Percentiles rank a stretch among this genome's conserved stretches.
Evolutionary conservation across 2,888 invertebrate species (phyloP).

Genomic region (Frankliniella fusca): DNA sequence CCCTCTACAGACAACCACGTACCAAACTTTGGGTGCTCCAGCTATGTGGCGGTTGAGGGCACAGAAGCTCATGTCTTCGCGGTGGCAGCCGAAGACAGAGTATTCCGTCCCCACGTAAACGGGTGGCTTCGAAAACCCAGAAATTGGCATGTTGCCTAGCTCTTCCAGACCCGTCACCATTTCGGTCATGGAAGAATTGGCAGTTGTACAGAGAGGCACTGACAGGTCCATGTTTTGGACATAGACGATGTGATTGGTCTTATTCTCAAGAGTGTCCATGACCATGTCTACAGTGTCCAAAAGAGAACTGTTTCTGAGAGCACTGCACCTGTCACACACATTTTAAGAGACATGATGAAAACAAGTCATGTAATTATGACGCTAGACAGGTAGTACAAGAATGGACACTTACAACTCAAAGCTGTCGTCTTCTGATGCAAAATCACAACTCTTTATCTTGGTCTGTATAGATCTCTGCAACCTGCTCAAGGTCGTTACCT

Average conservation of each 20-base stretch:
- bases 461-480: neutral
- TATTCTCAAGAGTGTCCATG: neutral
- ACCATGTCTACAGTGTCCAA: neutral
- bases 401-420: neutral
- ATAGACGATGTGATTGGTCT: neutral
- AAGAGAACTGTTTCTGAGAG: neutral
- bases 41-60: neutral
- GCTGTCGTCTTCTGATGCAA: neutral
- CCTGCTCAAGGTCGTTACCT: neutral
- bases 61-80: neutral
- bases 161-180: neutral
- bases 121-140: neutral
- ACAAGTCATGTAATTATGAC: neutral
- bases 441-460: neutral
- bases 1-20: neutral
- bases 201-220: neutral
- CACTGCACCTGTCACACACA: neutral
- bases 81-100: neutral
- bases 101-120: neutral
- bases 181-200: neutral
- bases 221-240: neutral
- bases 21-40: neutral
- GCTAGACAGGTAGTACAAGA: neutral
- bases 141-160: neutral
- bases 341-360: neutral